Base-by-base conservation (phyloP, 1,140 invertebrate genomes). In the Portunus trituberculatus region DNA sequence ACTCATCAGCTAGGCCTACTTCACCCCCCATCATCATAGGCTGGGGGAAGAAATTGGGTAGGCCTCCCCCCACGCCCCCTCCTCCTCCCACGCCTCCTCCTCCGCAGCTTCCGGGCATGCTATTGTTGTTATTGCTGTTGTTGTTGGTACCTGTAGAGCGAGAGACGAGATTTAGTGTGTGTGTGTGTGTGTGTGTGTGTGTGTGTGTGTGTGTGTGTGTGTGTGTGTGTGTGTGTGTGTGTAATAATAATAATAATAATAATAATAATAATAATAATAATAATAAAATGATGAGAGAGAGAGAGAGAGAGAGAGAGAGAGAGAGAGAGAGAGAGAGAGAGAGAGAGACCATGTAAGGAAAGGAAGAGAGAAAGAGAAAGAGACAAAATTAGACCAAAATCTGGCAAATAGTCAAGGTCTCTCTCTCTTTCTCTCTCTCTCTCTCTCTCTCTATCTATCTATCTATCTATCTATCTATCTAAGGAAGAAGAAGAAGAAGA, bases 1-100 rank as follows among this genome's bases (percentile, higher is more conserved):
- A 96, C 52, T 96, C 96, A 4, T 96, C 93, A 6, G 95, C 95
- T 94, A 96, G 92, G 4, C 91, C 91, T 12, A 82, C 76, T 10
- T 95, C 94, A 20, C 82, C 59, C 25, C 45, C 31, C 67, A 89
- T 67, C 48, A 88, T 67, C 16, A 4, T n/a, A n/a, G n/a, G n/a
- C n/a, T n/a, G 39, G 39, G 39, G 39, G 39, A 39, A 39, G 39
- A 39, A 39, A 6, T 1, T 1, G 39, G 39, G 39, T 39, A 39
- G 25, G 6, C 28, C 46, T n/a, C 46, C 31, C 7, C 82, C 84
- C 12, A 8, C 31, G 2, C 32, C 45, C 12, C 83, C 84, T 31
- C 67, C 87, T 10, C 91, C 76, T n/a, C 89, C 90, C 28, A 89
- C 95, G 8, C 93, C 95, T 20, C 67, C 32, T 92, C 90, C 59